phyloP scores from a whole-genome alignment of 1,140 invertebrate genomes.

The Ceratitis capitata region DNA sequence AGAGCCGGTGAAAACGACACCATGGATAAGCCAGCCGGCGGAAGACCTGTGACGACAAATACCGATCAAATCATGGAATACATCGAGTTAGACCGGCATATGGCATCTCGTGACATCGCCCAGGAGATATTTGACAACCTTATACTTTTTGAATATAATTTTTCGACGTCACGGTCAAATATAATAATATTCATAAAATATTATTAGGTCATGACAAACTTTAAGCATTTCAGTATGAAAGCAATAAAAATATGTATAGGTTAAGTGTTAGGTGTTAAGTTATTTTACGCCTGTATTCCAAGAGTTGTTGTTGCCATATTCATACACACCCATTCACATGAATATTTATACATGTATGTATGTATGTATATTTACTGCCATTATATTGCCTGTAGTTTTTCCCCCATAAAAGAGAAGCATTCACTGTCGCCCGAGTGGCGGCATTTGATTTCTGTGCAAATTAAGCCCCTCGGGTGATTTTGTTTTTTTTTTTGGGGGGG shows the following conservation, averaged over 20 bases:
- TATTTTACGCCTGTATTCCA: not conserved
- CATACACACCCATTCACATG: not conserved
- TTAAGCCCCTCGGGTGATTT: conserved; percentile 13
- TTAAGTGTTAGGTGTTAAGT: conserved; percentile 18
- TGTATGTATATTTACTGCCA: not conserved
- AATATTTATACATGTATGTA: not conserved
- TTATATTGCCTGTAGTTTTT: not conserved
- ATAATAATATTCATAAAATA: not conserved
- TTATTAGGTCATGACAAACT: not conserved
- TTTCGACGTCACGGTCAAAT: not conserved
- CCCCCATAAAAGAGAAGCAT: not conserved
- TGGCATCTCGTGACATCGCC: too few relatives aligned
- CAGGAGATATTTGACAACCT: too few relatives aligned
- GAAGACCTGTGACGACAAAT: too few relatives aligned
- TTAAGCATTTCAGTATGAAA: not conserved
- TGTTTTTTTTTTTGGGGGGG: not conserved
- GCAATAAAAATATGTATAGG: not conserved
- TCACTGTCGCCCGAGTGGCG: conserved; percentile 42
- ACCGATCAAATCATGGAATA: too few relatives aligned
- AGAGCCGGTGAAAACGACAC: too few relatives aligned
- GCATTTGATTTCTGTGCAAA: conserved; percentile 40
- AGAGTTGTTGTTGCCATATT: not conserved
- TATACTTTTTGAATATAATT: not conserved
- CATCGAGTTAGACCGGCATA: too few relatives aligned
- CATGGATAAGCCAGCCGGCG: too few relatives aligned